Evolutionary conservation across 1,140 invertebrate species (phyloP).

Genomic region (Plutomurus gul): DNA sequence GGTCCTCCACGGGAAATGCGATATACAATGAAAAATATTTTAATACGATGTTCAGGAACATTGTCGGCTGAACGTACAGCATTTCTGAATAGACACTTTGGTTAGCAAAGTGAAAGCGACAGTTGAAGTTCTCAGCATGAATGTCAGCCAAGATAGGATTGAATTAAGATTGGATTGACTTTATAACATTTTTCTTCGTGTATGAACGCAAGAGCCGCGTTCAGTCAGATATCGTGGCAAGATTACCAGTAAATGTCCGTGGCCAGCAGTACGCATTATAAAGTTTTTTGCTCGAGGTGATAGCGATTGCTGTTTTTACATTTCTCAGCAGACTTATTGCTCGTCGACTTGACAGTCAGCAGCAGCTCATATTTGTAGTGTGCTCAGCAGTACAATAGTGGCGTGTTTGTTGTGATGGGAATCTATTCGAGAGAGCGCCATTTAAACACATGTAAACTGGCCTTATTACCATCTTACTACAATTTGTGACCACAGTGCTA

Average conservation of each 20-base stretch:
- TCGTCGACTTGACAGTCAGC: no score
- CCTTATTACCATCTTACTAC: no score
- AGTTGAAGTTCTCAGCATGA: constrained; percentile 10
- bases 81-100: neutral
- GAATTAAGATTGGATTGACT: neutral
- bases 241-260: neutral
- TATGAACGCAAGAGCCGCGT: no score
- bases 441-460: no score
- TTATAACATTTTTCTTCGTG: no score
- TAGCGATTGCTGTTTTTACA: neutral
- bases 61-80: neutral
- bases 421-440: no score
- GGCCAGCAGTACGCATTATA: neutral
- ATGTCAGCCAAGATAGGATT: constrained; percentile 4
- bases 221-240: neutral
- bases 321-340: neutral
- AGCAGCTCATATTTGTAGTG: neutral
- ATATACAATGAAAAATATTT: neutral
- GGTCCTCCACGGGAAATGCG: neutral
- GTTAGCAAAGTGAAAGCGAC: constrained; percentile 14
- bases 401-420: no score
- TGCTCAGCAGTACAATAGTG: no score
- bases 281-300: neutral
- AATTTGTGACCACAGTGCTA: no score
- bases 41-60: neutral